These are phyloP conservation scores for Lota lota DNA, from an alignment of 2,113 vertebrate genomes.

Conservation along the genomic window DNA sequence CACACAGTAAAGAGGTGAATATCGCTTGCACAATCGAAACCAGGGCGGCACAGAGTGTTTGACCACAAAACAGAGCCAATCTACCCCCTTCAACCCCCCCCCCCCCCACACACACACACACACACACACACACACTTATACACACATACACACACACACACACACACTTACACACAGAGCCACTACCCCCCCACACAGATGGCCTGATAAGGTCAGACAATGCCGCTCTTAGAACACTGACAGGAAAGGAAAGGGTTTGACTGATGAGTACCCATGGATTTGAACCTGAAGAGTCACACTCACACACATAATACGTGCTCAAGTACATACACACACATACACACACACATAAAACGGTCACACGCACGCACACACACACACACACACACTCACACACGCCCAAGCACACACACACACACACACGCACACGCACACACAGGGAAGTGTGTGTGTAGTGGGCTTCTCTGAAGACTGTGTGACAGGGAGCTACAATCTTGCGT, in stretches of 20 bases:
- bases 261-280: conserved; percentile 15
- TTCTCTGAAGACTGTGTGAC: conserved; percentile 42
- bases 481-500: conserved; percentile 29
- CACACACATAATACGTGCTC: too few relatives aligned
- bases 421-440: background rate
- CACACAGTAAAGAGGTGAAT: too few relatives aligned
- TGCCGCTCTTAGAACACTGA: conserved; percentile 56
- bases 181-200: conserved; percentile 47
- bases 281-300: too few relatives aligned
- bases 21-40: too few relatives aligned
- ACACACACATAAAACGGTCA: background rate
- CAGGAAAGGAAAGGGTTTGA: conserved; percentile 40
- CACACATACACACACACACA: conserved; percentile 22
- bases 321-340: too few relatives aligned
- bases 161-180: background rate
- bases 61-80: conserved; percentile 26
- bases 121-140: background rate
- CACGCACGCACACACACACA: background rate
- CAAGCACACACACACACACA: background rate
- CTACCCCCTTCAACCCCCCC: too few relatives aligned
- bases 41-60: conserved; percentile 32
- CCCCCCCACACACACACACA: too few relatives aligned
- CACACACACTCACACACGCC: background rate
- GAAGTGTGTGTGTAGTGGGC: too few relatives aligned
- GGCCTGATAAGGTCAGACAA: conserved; percentile 68